Percentiles rank a stretch among this genome's conserved stretches.
Conservation (phyloP, 2,888 invertebrate species). For the Pristionchus fissidentatus region DNA sequence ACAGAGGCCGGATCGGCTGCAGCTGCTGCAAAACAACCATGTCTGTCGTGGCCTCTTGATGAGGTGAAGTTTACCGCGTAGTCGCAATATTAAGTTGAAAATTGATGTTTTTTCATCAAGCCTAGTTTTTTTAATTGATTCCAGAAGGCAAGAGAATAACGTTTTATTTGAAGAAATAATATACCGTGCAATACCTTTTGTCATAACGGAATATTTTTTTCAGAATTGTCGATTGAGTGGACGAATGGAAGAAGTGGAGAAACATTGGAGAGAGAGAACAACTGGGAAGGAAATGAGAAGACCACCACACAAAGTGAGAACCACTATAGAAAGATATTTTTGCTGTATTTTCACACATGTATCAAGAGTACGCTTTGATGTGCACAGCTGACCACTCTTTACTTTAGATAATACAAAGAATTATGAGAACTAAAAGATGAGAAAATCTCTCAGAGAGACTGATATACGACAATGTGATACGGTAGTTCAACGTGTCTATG, state of each 20-base stretch:
- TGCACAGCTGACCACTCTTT: too few species aligned
- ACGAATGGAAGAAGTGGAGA: constrained; percentile 48
- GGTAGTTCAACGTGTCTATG: too few species aligned
- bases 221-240: constrained; percentile 41
- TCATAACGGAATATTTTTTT: background rate
- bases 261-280: background rate
- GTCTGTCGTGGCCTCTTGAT: constrained; percentile 31
- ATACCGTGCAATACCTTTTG: too few species aligned
- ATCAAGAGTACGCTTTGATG: too few species aligned
- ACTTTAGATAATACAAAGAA: too few species aligned
- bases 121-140: background rate
- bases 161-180: too few species aligned
- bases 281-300: background rate
- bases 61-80: background rate
- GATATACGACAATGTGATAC: too few species aligned
- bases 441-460: too few species aligned
- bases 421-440: too few species aligned
- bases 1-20: background rate
- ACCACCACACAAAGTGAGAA: constrained; percentile 27
- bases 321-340: too few species aligned
- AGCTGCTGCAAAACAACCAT: background rate
- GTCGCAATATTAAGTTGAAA: background rate
- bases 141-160: too few species aligned
- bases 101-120: background rate
- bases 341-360: too few species aligned